A percentile compares a stretch with the other conserved stretches of the same genome.
Conservation (phyloP, 1,140 invertebrate species). For the Belonocnema kinseyi region DNA sequence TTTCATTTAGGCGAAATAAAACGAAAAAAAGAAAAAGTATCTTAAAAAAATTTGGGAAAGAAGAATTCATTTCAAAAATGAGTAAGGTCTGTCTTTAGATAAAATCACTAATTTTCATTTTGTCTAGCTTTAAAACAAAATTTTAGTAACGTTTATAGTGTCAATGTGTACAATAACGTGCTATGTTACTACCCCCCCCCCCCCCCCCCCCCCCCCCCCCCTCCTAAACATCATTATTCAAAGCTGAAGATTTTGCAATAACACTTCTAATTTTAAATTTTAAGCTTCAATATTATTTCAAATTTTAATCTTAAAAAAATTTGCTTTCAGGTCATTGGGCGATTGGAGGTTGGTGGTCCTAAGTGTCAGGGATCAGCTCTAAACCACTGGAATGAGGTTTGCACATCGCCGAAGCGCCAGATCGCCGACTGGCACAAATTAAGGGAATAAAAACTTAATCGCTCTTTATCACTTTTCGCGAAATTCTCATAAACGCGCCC, state of each 20-base stretch:
- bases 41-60: too few relatives aligned
- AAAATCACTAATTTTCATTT: too few relatives aligned
- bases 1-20: too few relatives aligned
- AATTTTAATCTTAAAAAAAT: slow-evolving; percentile 18
- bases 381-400: slow-evolving; percentile 97
- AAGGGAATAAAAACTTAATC: slow-evolving; percentile 81
- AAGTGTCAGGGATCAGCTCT: slow-evolving; percentile 87
- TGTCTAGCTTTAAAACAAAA: too few relatives aligned
- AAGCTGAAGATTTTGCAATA: slow-evolving; percentile 13
- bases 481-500: slow-evolving; percentile 43
- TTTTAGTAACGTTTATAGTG: too few relatives aligned
- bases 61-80: too few relatives aligned
- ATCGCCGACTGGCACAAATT: slow-evolving; percentile 99
- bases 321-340: slow-evolving; percentile 89
- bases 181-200: too few relatives aligned
- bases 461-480: slow-evolving; percentile 36
- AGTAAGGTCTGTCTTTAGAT: too few relatives aligned
- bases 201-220: too few relatives aligned
- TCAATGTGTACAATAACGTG: too few relatives aligned
- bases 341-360: slow-evolving; percentile 91
- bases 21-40: too few relatives aligned
- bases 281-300: slow-evolving; percentile 1
- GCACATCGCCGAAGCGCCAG: slow-evolving; percentile 95
- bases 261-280: slow-evolving; percentile 2
- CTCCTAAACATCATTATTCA: background rate